Evolutionary conservation across 2,888 invertebrate species (phyloP).

Genomic region (Anoplius nigerrimus): DNA sequence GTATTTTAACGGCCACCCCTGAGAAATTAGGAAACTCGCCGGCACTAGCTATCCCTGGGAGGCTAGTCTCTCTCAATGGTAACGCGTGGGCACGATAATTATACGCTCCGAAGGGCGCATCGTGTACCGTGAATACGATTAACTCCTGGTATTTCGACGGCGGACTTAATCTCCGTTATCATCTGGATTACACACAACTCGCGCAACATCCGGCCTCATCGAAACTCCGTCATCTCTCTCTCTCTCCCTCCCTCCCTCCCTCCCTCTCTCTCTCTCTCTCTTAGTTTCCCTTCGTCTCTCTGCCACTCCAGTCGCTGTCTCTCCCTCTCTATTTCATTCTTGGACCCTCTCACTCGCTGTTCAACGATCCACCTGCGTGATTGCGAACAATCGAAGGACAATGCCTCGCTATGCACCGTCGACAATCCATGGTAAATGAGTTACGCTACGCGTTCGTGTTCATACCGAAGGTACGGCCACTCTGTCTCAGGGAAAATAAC

Average conservation of each 20-base stretch:
- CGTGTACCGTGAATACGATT: conserved; percentile 57
- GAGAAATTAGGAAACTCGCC: conserved; percentile 36
- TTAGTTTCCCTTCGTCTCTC: background rate
- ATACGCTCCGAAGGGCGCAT: conserved; percentile 46
- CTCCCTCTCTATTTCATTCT: background rate
- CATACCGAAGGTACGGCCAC: too few relatives aligned
- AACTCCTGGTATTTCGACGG: conserved; percentile 57
- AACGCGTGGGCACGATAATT: conserved; percentile 49
- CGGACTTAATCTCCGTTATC: conserved; percentile 62
- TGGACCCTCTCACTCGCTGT: too few relatives aligned
- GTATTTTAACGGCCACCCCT: conserved; percentile 18
- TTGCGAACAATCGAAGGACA: too few relatives aligned
- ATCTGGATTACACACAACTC: conserved; percentile 54
- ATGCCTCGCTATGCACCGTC: too few relatives aligned
- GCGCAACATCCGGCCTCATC: conserved; percentile 17
- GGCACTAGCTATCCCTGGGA: conserved; percentile 20
- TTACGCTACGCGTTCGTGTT: too few relatives aligned
- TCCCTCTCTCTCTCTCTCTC: background rate
- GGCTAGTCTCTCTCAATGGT: conserved; percentile 28
- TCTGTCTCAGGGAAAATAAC: too few relatives aligned
- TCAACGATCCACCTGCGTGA: too few relatives aligned
- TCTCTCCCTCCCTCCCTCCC: background rate
- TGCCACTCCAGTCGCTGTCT: background rate
- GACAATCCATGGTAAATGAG: too few relatives aligned
- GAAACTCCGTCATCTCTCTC: conserved; percentile 18